Evolutionary conservation across 2,888 invertebrate species (phyloP).

Genomic region (Caenorhabditis sp.): DNA sequence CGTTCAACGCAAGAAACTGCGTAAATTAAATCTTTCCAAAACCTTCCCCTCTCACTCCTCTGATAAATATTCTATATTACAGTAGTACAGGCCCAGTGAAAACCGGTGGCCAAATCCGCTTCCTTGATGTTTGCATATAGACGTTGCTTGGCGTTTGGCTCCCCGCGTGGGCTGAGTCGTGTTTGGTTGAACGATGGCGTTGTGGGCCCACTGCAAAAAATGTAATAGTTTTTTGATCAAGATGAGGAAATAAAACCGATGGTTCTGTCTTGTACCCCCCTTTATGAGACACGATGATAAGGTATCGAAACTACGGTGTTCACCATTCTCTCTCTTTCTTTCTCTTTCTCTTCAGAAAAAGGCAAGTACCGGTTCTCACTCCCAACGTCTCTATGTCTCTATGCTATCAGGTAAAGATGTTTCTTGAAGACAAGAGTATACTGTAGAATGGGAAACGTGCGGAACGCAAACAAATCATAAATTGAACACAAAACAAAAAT

Average conservation of each 20-base stretch:
- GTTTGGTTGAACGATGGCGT: conserved; percentile 58
- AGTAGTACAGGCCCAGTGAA: conserved; percentile 77
- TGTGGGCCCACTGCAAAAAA: conserved; percentile 58
- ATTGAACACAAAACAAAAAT: conserved; percentile 6
- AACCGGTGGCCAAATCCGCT: conserved; percentile 75
- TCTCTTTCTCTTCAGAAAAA: too few relatives aligned
- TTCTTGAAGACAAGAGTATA: too few relatives aligned
- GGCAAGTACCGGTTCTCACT: background rate
- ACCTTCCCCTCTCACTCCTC: too few relatives aligned
- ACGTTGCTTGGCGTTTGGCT: conserved; percentile 71
- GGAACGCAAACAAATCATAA: background rate
- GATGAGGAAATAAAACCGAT: background rate
- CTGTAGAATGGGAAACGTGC: too few relatives aligned
- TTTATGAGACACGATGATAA: background rate
- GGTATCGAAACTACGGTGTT: background rate
- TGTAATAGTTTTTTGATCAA: background rate
- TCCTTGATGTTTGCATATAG: conserved; percentile 72
- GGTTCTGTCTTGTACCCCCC: conserved; percentile 35
- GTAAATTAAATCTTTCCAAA: too few relatives aligned
- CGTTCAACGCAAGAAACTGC: too few relatives aligned
- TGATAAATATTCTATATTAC: too few relatives aligned
- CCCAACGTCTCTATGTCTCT: too few relatives aligned
- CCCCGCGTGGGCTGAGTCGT: conserved; percentile 54
- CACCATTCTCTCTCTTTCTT: too few relatives aligned
- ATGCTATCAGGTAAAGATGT: too few relatives aligned